Evolutionary conservation across 2,888 invertebrate species (phyloP).

Genomic region (Hirtodrosophila duncani): DNA sequence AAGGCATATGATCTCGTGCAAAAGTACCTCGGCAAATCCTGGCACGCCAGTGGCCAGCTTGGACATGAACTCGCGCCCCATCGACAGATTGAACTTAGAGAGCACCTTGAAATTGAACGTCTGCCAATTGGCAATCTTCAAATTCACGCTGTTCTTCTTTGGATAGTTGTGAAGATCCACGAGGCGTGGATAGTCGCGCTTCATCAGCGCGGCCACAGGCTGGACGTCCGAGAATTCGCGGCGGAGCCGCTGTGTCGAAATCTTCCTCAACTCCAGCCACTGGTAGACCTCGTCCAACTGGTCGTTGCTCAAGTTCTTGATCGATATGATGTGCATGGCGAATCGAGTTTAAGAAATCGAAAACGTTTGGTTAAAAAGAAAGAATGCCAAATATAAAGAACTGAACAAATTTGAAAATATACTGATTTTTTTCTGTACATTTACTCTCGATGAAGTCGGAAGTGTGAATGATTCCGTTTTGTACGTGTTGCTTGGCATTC

Average conservation of each 20-base stretch:
- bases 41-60: slow-evolving; percentile 81
- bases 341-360: no score
- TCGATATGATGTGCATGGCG: slow-evolving; percentile 49
- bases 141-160: slow-evolving; percentile 83
- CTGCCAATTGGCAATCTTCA: slow-evolving; percentile 88
- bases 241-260: slow-evolving; percentile 78
- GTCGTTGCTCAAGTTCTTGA: slow-evolving; percentile 32
- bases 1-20: slow-evolving; percentile 75
- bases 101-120: slow-evolving; percentile 88
- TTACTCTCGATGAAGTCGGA: no score
- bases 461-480: no score
- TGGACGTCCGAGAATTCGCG: slow-evolving; percentile 87
- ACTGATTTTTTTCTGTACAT: no score
- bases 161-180: slow-evolving; percentile 90
- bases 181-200: slow-evolving; percentile 84
- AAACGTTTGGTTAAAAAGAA: no score
- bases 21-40: slow-evolving; percentile 83
- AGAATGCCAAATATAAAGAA: no score
- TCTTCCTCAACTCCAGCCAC: slow-evolving; percentile 48
- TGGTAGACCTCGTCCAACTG: slow-evolving; percentile 46
- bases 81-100: slow-evolving; percentile 80
- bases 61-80: slow-evolving; percentile 79
- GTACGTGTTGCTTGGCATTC: no score
- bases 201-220: slow-evolving; percentile 85
- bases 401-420: no score